A percentile compares a stretch with the other conserved stretches of the same genome.
Evolutionary conservation across 2,797 vertebrate genomes (phyloP).

Genomic region (Bovichtus diacanthus): DNA sequence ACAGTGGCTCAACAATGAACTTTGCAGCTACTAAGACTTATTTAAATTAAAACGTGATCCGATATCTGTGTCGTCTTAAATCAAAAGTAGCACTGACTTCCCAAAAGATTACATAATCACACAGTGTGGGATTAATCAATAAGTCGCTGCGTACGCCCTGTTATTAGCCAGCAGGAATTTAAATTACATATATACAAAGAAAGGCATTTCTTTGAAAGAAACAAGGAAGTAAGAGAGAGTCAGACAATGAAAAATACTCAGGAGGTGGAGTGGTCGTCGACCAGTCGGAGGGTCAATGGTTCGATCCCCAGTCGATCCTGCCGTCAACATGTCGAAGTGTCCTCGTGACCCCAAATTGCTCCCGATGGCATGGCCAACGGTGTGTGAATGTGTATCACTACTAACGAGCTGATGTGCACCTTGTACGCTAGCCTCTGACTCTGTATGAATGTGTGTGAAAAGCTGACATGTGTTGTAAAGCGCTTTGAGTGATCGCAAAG

Average conservation of each 20-base stretch:
- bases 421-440: too few species aligned
- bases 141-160: not conserved
- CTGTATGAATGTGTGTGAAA: too few species aligned
- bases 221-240: not conserved
- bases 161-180: constrained; percentile 11
- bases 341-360: too few species aligned
- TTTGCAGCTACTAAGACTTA: not conserved
- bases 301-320: too few species aligned
- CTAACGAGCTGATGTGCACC: too few species aligned
- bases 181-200: constrained; percentile 1
- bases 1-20: not conserved
- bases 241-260: constrained; percentile 8
- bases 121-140: not conserved
- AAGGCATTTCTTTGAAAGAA: not conserved
- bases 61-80: not conserved
- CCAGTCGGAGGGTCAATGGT: too few species aligned
- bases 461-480: too few species aligned
- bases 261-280: too few species aligned
- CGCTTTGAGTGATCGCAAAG: too few species aligned
- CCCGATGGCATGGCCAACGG: too few species aligned
- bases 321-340: too few species aligned
- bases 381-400: too few species aligned
- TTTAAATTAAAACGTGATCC: not conserved
- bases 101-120: not conserved
- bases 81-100: not conserved